Percentiles rank a stretch among this genome's conserved stretches.
These are phyloP conservation scores for Guaruba guarouba DNA, from an alignment of 2,113 vertebrate genomes.

Conservation along the genomic window DNA sequence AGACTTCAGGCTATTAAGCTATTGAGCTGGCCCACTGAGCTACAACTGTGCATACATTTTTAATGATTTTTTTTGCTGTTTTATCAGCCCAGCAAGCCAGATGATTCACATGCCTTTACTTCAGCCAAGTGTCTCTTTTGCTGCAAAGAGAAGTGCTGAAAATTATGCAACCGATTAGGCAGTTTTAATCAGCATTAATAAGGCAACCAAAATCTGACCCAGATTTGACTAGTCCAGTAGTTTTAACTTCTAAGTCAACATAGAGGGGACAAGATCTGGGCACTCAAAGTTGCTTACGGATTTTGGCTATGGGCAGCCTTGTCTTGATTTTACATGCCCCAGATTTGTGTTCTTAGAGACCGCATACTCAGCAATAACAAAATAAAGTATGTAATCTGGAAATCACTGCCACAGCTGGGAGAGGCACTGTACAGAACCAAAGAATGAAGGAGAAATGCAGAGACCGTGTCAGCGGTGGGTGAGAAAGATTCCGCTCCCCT, in stretches of 20 bases:
- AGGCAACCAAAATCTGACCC: not conserved
- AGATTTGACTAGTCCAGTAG: not conserved
- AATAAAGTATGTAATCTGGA: not conserved
- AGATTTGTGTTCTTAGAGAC: not conserved
- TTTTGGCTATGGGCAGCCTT: not conserved
- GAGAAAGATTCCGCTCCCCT: not conserved
- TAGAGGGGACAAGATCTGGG: not conserved
- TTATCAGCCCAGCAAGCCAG: not conserved
- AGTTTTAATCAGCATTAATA: not conserved
- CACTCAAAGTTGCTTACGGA: not conserved
- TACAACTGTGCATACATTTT: not conserved
- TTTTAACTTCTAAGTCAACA: not conserved
- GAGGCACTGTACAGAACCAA: not conserved
- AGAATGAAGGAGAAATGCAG: not conserved
- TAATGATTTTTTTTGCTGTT: not conserved
- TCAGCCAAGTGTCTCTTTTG: not conserved
- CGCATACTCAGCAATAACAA: not conserved
- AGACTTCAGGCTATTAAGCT: not conserved
- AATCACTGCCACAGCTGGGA: not conserved
- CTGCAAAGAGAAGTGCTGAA: not conserved
- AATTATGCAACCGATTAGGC: not conserved
- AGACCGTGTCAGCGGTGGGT: rapidly evolving
- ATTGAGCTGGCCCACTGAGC: not conserved
- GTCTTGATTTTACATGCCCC: not conserved
- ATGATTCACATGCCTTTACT: not conserved